Base-by-base conservation (phyloP, 92 coral and sea anemone genomes). In the Palythoa caribaeorum region DNA sequence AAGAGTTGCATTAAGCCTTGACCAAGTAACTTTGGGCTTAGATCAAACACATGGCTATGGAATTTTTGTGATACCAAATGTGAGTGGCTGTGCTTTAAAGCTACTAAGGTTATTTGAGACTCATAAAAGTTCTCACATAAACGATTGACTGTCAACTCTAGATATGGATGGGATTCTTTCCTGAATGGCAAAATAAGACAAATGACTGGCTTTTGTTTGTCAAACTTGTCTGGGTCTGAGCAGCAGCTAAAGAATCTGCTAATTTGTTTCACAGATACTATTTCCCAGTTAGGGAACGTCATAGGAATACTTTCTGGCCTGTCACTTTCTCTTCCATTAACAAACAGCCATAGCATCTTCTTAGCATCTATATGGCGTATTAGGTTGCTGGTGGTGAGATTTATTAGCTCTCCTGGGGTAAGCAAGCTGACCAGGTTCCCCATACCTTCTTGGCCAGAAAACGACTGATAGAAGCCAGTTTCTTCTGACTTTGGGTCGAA, bases 261-360 rank as follows among this genome's bases (percentile, higher is more conserved):
- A 2, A 96, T 84, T 16, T 92, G 92, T 48, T 94, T 94, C 0
- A 94, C 92, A 0, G 93, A 92, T 2, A 88, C 83, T 5, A 36
- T 85, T 51, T 96, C 96, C 98, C 98, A 96, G 15, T 92, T 92
- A 1, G 91, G 35, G 73, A 96, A 88, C 12, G 57, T 53, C 39
- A 62, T 89, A 2, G 89, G 87, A 38, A 88, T 90, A 40, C 94
- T 90, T 54, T 80, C 93, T 20, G 90, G 37, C 9, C 83, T 87
- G 73, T 96, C 98, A 59, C 92, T 89, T 14, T 92, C 89, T 48
- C 98, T 89, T 51, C 96, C 98, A 72, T 91, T 92, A 16, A 94
- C 97, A 92, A 96, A 96, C 66, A 96, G 50, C 98, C 98, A 96
- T 68, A 92, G 93, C 17, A 88, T 91, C 71, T 94, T 94, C 8